Conservation (phyloP, 2,113 vertebrate species). For the Acanthochromis polyacanthus region DNA sequence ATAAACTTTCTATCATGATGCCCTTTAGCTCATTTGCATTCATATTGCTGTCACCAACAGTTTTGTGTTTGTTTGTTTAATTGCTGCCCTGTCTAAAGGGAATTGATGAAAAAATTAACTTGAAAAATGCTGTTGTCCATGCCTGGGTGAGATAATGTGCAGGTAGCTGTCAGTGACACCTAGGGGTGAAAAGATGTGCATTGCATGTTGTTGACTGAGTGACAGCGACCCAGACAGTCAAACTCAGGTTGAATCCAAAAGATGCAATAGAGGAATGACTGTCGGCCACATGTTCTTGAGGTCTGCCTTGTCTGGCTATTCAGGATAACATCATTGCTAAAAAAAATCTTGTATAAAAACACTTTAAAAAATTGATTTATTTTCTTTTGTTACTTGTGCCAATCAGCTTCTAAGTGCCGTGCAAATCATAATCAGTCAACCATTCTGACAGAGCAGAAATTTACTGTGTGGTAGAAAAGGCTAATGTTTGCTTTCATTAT, state of each 20-base stretch:
- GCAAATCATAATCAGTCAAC: not conserved
- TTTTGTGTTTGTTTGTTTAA: not conserved
- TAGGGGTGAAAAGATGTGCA: conserved; percentile 66
- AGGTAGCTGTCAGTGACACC: conserved; percentile 76
- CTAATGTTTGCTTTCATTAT: conserved; percentile 15
- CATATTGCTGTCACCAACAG: not conserved
- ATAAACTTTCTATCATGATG: conserved; percentile 17
- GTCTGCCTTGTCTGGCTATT: not conserved
- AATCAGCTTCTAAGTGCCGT: not conserved
- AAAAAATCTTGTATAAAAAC: not conserved
- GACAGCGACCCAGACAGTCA: not conserved
- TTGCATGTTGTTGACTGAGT: conserved; percentile 24
- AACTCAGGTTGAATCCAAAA: not conserved
- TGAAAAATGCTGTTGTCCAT: not conserved
- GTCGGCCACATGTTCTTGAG: not conserved
- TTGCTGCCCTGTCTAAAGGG: not conserved
- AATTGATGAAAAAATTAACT: conserved; percentile 1
- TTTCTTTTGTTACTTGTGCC: not conserved
- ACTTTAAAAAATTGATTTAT: not conserved
- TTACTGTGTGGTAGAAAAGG: not conserved
- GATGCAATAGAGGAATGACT: not conserved
- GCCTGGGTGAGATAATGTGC: not conserved
- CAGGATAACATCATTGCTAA: not conserved
- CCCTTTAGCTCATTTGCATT: conserved; percentile 5
- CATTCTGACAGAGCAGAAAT: conserved; percentile 1